Conservation (phyloP, 1,140 invertebrate species). For the Patella vulgata region DNA sequence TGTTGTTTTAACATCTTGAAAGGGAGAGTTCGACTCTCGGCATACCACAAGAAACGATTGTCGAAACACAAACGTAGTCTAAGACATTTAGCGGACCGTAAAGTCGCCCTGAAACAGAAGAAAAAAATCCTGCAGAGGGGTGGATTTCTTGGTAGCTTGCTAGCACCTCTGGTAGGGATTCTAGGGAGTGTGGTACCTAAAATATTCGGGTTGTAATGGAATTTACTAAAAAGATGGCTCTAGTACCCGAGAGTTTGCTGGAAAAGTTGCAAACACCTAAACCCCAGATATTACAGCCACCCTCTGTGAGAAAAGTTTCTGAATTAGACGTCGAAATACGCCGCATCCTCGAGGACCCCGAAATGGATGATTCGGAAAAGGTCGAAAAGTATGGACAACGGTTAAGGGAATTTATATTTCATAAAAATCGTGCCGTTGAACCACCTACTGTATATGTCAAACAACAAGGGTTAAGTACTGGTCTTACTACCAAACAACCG, state of each 20-base stretch:
- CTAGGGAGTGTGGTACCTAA: neutral
- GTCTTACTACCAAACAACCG: no score
- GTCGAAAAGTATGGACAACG: no score
- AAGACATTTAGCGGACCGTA: neutral
- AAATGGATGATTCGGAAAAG: no score
- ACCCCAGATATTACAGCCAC: no score
- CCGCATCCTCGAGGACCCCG: no score
- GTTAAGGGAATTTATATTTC: no score
- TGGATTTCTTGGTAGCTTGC: constrained; percentile 2
- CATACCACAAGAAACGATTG: constrained; percentile 2
- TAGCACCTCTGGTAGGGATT: neutral
- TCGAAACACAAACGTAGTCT: constrained; percentile 3
- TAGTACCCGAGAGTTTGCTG: neutral
- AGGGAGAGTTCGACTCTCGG: constrained; percentile 8
- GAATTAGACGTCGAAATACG: no score
- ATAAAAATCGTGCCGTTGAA: no score
- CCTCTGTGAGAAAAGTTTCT: no score
- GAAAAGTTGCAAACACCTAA: no score
- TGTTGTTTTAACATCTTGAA: constrained; percentile 16
- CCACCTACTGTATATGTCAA: no score
- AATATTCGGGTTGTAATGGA: neutral
- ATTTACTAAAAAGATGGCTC: constrained; percentile 3
- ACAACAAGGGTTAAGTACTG: no score
- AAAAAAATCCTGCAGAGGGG: constrained; percentile 10
- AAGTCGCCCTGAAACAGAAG: neutral